A percentile compares a stretch with the other conserved stretches of the same genome.
These are phyloP conservation scores for Stenotaenia linearis DNA, from an alignment of 2,888 invertebrate genomes.

Conservation along the genomic window DNA sequence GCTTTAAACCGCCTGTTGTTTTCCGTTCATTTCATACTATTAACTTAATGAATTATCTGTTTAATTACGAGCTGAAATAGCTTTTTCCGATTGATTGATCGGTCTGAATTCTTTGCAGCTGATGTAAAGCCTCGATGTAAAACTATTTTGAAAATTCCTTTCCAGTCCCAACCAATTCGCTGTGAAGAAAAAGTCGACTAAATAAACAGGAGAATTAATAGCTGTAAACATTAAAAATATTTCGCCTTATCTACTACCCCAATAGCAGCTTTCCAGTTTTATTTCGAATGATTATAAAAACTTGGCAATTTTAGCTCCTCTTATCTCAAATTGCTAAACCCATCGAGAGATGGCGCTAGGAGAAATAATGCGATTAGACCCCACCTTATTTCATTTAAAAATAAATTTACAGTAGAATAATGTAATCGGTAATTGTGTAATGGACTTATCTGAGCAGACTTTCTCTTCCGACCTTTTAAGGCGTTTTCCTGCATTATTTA, in stretches of 20 bases:
- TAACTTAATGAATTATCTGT: constrained; percentile 21
- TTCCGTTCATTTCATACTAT: background rate
- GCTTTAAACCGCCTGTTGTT: background rate
- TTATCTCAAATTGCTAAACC: background rate
- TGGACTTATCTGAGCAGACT: background rate
- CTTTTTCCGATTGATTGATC: constrained; percentile 4
- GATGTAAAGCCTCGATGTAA: background rate
- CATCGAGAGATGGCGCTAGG: background rate
- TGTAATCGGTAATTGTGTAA: background rate
- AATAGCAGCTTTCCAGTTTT: background rate
- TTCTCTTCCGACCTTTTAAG: too few species aligned
- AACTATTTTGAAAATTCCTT: constrained; percentile 11
- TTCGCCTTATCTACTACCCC: background rate
- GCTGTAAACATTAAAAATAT: background rate
- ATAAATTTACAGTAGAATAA: background rate
- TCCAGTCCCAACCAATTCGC: too few species aligned
- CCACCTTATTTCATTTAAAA: background rate
- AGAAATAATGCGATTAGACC: background rate
- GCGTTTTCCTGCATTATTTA: background rate
- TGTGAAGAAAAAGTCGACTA: too few species aligned
- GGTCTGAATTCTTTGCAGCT: background rate
- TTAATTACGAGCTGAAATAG: background rate
- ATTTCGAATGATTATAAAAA: background rate
- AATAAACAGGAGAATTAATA: background rate
- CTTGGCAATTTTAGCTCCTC: background rate